Evolutionary conservation across 1,140 invertebrate genomes (phyloP).

Genomic region (Protaetia brevitarsis): DNA sequence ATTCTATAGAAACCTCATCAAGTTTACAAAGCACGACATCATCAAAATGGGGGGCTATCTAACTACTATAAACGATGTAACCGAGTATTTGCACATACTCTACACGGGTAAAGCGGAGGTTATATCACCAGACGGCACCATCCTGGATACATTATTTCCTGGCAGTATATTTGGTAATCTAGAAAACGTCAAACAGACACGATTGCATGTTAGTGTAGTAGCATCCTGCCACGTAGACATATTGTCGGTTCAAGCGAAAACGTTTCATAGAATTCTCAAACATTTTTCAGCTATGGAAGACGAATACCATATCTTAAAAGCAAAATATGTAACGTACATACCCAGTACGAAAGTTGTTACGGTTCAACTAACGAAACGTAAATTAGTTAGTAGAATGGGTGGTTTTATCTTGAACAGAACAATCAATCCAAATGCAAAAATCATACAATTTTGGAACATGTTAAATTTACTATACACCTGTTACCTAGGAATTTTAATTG

Average conservation of each 20-base stretch:
- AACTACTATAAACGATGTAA: constrained; percentile 12
- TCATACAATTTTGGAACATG: constrained; percentile 1
- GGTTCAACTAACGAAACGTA: not conserved
- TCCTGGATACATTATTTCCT: not conserved
- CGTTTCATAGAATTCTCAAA: not conserved
- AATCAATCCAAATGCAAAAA: not conserved
- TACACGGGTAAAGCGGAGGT: not conserved
- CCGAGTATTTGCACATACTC: not conserved
- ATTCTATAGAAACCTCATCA: not conserved
- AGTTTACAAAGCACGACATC: not conserved
- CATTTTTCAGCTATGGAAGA: not conserved
- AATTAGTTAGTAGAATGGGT: not conserved
- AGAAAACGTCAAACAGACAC: not conserved
- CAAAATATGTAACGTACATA: constrained; percentile 8
- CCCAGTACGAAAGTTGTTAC: not conserved
- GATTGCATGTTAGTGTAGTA: not conserved
- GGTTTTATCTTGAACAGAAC: not conserved
- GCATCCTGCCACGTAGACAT: constrained; percentile 18
- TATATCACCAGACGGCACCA: constrained; percentile 2
- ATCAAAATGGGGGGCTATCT: not conserved
- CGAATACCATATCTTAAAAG: not conserved
- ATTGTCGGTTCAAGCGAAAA: not conserved
- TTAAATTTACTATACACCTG: not conserved
- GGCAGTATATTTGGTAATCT: constrained; percentile 24
- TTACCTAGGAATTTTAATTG: not conserved